Evolutionary conservation across 2,888 invertebrate species (phyloP).

Genomic region (Platypus cylindrus): DNA sequence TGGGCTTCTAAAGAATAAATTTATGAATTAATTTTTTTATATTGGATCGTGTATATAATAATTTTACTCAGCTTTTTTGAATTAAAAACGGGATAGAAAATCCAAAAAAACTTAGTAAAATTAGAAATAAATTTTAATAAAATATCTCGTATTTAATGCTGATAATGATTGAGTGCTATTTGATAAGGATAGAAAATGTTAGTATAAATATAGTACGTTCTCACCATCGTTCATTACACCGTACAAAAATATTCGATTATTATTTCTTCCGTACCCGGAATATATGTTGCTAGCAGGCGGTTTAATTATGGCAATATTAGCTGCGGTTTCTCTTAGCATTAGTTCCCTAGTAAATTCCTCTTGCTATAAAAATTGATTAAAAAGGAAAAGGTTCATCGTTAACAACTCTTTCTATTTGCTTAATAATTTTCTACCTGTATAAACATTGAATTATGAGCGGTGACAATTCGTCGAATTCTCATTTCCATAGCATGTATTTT

Average conservation of each 20-base stretch:
- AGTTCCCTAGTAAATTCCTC: conserved; percentile 26
- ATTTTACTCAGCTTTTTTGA: conserved; percentile 1
- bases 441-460: conserved; percentile 30
- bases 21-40: too few species aligned
- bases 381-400: background rate
- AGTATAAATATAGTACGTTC: background rate
- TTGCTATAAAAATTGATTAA: conserved; percentile 20
- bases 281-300: conserved; percentile 28
- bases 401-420: too few species aligned
- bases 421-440: conserved; percentile 17
- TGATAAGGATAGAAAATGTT: background rate
- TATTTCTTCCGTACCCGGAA: conserved; percentile 29
- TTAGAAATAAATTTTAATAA: background rate
- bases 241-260: conserved; percentile 28
- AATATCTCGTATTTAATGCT: too few species aligned
- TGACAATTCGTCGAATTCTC: conserved; percentile 27
- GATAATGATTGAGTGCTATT: background rate
- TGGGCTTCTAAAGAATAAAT: conserved; percentile 23
- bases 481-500: conserved; percentile 31
- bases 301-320: conserved; percentile 18
- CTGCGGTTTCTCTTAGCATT: conserved; percentile 19
- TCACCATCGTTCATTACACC: conserved; percentile 31
- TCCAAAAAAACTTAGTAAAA: background rate
- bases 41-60: too few species aligned
- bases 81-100: background rate